Percentiles rank a stretch among this genome's conserved stretches.
Conservation (phyloP, 2,797 vertebrate species). For the Lepus townsendii region DNA sequence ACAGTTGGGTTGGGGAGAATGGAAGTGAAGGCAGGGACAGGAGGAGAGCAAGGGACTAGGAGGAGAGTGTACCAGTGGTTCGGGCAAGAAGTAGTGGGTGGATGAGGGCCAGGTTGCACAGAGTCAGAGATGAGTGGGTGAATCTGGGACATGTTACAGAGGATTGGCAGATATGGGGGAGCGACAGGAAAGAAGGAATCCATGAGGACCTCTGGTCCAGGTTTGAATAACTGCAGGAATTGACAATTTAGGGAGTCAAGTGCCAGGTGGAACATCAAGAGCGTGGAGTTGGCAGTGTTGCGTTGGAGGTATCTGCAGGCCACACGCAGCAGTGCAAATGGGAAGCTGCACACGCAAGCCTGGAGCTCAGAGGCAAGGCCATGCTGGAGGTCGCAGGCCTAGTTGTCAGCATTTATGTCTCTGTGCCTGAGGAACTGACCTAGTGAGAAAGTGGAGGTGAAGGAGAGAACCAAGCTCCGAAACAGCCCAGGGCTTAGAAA, state of each 20-base stretch:
- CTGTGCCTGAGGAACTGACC: background rate
- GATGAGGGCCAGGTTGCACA: too few relatives aligned
- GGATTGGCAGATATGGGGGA: background rate
- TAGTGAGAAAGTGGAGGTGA: background rate
- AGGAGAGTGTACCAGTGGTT: too few relatives aligned
- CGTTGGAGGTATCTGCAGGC: background rate
- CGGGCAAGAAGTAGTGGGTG: background rate
- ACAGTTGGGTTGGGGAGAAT: background rate
- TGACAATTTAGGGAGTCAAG: background rate
- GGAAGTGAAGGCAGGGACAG: background rate
- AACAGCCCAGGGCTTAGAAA: background rate
- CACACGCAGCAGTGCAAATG: background rate
- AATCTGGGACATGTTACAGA: background rate
- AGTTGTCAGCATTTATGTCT: background rate
- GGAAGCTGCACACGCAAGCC: background rate
- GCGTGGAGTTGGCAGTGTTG: background rate
- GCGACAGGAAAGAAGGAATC: background rate
- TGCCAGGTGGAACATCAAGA: background rate
- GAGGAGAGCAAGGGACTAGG: background rate
- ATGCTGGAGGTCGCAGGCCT: background rate
- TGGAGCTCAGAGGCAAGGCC: background rate
- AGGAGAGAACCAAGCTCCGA: background rate
- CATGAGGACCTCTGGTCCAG: background rate
- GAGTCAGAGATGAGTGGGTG: background rate
- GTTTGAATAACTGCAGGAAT: background rate